Evolutionary conservation across 2,113 vertebrate species (phyloP).

Genomic region (Myocastor coypus): DNA sequence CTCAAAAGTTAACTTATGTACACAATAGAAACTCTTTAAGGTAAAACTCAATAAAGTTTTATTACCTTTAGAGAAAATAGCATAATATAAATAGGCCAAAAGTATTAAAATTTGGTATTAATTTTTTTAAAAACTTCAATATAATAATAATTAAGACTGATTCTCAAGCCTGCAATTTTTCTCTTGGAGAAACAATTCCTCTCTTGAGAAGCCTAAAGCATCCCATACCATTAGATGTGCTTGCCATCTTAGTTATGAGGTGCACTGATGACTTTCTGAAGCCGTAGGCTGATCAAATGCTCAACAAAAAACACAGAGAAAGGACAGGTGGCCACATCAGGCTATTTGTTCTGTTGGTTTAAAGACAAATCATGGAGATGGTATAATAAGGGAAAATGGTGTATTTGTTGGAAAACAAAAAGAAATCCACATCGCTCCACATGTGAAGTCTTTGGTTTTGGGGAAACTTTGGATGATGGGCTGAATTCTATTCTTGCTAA

Average conservation of each 20-base stretch:
- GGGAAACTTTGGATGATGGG: not conserved
- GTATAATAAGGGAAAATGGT: not conserved
- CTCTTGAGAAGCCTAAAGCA: not conserved
- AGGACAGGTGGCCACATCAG: not conserved
- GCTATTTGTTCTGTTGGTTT: not conserved
- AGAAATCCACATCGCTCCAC: not conserved
- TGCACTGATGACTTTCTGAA: not conserved
- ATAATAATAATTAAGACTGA: not conserved
- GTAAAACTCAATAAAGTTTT: not conserved
- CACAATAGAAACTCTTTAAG: slow-evolving; percentile 26
- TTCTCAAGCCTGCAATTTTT: not conserved
- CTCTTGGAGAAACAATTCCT: not conserved
- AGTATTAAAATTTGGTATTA: not conserved
- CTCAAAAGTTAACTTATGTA: not conserved
- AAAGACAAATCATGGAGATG: slow-evolving; percentile 41
- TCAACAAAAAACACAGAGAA: not conserved
- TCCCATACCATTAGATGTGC: not conserved
- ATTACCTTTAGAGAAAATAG: slow-evolving; percentile 12
- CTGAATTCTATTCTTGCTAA: not conserved
- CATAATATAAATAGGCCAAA: not conserved
- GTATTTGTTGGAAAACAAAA: not conserved
- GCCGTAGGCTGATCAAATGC: not conserved
- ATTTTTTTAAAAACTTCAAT: not conserved
- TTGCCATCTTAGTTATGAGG: not conserved
- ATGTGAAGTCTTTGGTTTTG: not conserved